Evolutionary conservation across 2,888 invertebrate species (phyloP).

Genomic region (Synergus itoensis): DNA sequence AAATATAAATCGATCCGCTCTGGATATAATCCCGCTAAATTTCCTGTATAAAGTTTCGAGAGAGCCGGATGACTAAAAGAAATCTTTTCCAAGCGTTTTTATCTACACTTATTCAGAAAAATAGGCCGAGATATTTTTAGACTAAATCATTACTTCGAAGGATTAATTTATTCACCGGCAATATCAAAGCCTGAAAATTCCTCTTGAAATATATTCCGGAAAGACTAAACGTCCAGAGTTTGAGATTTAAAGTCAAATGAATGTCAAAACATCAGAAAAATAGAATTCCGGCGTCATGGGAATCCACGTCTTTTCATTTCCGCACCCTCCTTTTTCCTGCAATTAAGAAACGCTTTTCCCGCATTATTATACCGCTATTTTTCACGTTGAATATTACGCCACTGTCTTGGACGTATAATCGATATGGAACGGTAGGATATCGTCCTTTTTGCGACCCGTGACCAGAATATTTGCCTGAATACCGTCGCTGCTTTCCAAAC

Average conservation of each 20-base stretch:
- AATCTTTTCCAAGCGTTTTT: not conserved
- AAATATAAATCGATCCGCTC: not conserved
- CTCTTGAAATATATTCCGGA: not conserved
- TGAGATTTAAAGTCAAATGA: constrained; percentile 22
- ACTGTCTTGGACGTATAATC: constrained; percentile 55
- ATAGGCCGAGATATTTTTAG: not conserved
- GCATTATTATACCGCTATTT: constrained; percentile 15
- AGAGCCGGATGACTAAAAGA: not conserved
- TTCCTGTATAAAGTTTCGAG: not conserved
- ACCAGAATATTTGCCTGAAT: constrained; percentile 48
- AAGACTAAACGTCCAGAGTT: not conserved
- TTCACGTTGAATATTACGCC: not conserved
- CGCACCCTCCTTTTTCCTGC: constrained; percentile 5
- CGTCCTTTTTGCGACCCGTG: constrained; percentile 35
- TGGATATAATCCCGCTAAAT: not conserved
- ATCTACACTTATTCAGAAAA: not conserved
- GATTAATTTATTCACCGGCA: not conserved
- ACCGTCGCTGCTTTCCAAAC: constrained; percentile 56
- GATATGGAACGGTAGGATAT: constrained; percentile 47
- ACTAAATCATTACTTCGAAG: not conserved
- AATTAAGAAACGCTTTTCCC: not conserved
- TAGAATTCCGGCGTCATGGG: not conserved
- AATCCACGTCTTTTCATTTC: not conserved
- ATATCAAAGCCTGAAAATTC: not conserved
- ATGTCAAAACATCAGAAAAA: constrained; percentile 18